Conservation (phyloP, 2,113 vertebrate genomes). For the Donacobius atricapilla region DNA sequence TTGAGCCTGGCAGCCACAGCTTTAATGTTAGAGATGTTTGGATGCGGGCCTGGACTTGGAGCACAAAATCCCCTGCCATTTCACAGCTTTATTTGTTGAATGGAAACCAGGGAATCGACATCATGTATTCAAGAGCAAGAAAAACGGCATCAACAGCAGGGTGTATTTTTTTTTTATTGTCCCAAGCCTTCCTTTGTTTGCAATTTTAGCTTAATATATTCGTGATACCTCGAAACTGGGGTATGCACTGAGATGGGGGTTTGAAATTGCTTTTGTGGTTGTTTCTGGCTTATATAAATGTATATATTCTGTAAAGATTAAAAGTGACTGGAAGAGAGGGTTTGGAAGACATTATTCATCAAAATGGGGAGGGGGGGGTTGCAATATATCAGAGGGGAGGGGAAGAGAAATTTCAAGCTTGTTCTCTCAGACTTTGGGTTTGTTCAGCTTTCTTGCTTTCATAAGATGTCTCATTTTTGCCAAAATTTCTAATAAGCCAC, state of each 20-base stretch:
- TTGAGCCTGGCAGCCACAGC: background rate
- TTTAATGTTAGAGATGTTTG: background rate
- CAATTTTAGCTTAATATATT: background rate
- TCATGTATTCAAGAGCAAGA: background rate
- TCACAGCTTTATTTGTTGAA: background rate
- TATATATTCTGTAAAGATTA: background rate
- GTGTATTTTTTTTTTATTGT: background rate
- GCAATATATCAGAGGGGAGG: accelerated
- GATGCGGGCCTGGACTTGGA: background rate
- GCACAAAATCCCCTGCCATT: background rate
- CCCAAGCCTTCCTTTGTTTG: background rate
- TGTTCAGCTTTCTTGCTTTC: background rate
- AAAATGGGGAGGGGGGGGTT: background rate
- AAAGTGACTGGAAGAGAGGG: background rate
- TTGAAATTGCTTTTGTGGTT: background rate
- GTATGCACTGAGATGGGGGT: accelerated
- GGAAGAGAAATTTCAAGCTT: background rate
- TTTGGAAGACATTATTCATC: background rate
- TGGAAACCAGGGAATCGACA: background rate
- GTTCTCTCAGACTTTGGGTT: background rate
- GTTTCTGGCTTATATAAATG: background rate
- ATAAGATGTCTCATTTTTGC: background rate
- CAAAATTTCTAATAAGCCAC: background rate
- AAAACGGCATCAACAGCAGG: background rate
- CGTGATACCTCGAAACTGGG: background rate